A percentile compares a stretch with the other conserved stretches of the same genome.
phyloP scores from a whole-genome alignment of 2,888 invertebrate species.

The Augiades crinisus region DNA sequence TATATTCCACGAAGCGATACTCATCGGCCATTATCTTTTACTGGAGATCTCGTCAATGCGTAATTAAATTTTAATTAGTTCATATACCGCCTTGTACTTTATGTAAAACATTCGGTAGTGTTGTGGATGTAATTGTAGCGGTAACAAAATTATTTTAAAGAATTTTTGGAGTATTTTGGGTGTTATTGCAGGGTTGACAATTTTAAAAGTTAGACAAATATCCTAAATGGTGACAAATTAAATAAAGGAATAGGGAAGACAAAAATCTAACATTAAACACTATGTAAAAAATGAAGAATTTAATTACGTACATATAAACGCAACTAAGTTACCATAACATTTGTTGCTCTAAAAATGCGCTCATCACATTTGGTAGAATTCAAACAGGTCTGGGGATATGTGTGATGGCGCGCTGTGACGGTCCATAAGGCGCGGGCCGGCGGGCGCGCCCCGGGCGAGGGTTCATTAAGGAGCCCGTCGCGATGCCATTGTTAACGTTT shows the following conservation, averaged over 20 bases:
- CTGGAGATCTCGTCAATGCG: slow-evolving; percentile 10
- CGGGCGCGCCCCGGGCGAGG: slow-evolving; percentile 43
- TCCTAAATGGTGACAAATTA: too few relatives aligned
- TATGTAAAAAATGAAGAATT: too few relatives aligned
- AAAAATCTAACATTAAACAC: too few relatives aligned
- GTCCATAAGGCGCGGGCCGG: slow-evolving; percentile 31
- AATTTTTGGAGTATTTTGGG: too few relatives aligned
- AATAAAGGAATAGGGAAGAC: too few relatives aligned
- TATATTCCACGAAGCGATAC: background rate
- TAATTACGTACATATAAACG: too few relatives aligned
- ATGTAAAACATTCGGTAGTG: background rate
- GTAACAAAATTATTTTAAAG: too few relatives aligned
- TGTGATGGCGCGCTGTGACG: slow-evolving; percentile 14
- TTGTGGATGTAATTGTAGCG: background rate
- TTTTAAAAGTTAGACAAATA: too few relatives aligned
- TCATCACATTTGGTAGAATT: slow-evolving; percentile 25
- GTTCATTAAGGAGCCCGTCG: slow-evolving; percentile 73
- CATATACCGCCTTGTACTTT: background rate
- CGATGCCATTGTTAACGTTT: slow-evolving; percentile 75
- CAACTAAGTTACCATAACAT: background rate
- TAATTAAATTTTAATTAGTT: slow-evolving; percentile 15
- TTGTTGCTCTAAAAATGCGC: slow-evolving; percentile 1
- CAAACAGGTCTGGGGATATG: slow-evolving; percentile 15
- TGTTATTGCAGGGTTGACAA: too few relatives aligned
- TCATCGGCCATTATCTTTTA: slow-evolving; percentile 3